Conservation (phyloP, 1,140 invertebrate genomes). For the Lepidotrigona ventralis region DNA sequence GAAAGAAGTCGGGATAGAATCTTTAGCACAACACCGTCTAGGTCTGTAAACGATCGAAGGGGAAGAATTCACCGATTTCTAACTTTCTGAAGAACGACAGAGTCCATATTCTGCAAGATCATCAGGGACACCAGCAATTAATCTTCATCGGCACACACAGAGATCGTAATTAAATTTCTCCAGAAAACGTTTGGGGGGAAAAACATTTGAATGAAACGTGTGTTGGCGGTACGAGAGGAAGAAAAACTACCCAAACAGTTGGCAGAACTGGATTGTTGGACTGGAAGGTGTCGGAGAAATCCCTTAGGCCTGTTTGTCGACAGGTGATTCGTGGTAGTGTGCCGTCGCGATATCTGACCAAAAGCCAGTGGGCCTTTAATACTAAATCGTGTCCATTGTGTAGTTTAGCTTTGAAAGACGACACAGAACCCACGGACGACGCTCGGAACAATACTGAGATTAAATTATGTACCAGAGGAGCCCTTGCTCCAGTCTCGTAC, state of each 20-base stretch:
- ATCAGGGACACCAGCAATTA: neutral
- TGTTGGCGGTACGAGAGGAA: neutral
- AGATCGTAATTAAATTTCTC: neutral
- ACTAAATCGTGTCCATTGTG: conserved; percentile 28
- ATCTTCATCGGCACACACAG: neutral
- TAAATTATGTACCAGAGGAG: conserved; percentile 38
- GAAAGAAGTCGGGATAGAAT: too few species aligned
- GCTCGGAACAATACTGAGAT: conserved; percentile 38
- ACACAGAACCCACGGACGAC: conserved; percentile 10
- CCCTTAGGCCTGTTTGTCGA: neutral
- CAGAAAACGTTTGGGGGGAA: neutral
- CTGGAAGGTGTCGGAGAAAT: neutral
- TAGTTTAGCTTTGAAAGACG: conserved; percentile 11
- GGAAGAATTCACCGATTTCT: neutral
- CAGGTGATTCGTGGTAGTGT: neutral
- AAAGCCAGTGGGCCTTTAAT: conserved; percentile 14
- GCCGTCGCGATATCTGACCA: neutral
- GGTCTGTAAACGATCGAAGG: neutral
- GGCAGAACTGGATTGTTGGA: conserved; percentile 4
- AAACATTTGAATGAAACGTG: neutral
- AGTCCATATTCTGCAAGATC: neutral
- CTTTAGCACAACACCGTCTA: too few species aligned
- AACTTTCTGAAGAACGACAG: neutral
- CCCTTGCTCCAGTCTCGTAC: conserved; percentile 6
- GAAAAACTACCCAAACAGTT: neutral